Percentiles rank a stretch among this genome's conserved stretches.
phyloP scores from a whole-genome alignment of 1,140 invertebrate genomes.

The Aphelenchoides fujianensis region DNA sequence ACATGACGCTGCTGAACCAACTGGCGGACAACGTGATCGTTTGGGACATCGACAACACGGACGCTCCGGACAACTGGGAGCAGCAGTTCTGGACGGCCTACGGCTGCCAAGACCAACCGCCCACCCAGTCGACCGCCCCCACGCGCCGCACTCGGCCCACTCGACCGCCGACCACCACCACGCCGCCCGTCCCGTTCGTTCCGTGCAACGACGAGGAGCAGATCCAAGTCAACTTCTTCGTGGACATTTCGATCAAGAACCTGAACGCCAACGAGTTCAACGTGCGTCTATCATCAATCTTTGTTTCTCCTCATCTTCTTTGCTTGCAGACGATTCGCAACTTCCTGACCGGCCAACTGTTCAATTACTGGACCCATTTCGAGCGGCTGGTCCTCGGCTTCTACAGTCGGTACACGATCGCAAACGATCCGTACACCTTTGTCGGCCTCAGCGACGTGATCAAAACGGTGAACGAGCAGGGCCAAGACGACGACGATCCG shows the following conservation, averaged over 20 bases:
- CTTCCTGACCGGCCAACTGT: neutral
- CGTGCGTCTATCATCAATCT: neutral
- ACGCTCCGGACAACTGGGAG: neutral
- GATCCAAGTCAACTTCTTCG: neutral
- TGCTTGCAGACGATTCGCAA: neutral
- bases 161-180: neutral
- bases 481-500: too few species aligned
- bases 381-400: conserved; percentile 9
- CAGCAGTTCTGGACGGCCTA: neutral
- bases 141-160: neutral
- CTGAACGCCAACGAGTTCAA: neutral
- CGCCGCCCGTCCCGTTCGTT: neutral
- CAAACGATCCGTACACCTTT: neutral
- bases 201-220: neutral
- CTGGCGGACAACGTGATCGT: conserved; percentile 4
- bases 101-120: neutral
- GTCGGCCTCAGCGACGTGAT: neutral
- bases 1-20: neutral
- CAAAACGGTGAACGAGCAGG: neutral
- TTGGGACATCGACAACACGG: conserved; percentile 7
- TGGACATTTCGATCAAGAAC: neutral
- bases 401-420: neutral
- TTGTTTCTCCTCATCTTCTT: too few species aligned
- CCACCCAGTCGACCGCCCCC: neutral
- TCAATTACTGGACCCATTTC: conserved; percentile 11